Percentiles rank a stretch among this genome's conserved stretches.
phyloP scores from a whole-genome alignment of 1,140 invertebrate genomes.

The Sitophilus oryzae region DNA sequence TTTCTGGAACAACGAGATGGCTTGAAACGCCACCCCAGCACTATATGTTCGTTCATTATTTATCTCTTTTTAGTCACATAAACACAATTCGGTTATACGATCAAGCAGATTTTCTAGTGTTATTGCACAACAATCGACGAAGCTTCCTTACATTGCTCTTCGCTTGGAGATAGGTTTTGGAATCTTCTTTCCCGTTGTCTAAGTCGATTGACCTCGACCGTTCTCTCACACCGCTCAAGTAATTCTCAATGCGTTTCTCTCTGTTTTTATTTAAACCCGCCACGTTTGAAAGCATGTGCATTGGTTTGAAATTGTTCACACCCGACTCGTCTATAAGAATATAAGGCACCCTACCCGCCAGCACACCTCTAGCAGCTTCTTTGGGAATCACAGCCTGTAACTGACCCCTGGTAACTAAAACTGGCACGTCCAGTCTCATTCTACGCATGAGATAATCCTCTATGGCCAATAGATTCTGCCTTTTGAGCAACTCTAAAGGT shows the following conservation, averaged over 20 bases:
- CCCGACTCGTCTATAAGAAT: conserved; percentile 71
- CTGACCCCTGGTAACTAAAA: conserved; percentile 69
- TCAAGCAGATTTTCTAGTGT: conserved; percentile 34
- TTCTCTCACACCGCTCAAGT: conserved; percentile 25
- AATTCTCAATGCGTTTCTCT: conserved; percentile 53
- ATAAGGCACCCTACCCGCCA: conserved; percentile 69
- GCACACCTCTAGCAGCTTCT: conserved; percentile 63
- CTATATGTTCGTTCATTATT: too few species aligned
- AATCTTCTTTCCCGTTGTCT: conserved; percentile 23
- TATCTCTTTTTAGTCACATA: conserved; percentile 16
- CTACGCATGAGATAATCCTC: conserved; percentile 66
- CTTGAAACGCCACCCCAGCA: too few species aligned
- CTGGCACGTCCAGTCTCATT: conserved; percentile 52
- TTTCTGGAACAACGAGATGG: too few species aligned
- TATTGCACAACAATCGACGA: conserved; percentile 30
- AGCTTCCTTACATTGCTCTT: conserved; percentile 35
- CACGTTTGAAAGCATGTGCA: conserved; percentile 65
- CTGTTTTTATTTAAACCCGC: conserved; percentile 51
- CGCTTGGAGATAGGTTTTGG: conserved; percentile 28
- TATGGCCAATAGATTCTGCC: conserved; percentile 64
- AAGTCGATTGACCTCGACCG: conserved; percentile 21
- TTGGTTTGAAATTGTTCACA: conserved; percentile 67
- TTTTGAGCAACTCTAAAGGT: conserved; percentile 56
- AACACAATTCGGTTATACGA: conserved; percentile 11
- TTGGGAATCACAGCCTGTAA: conserved; percentile 71